phyloP scores from a whole-genome alignment of 2,113 vertebrate genomes.

The Arenaria interpres region DNA sequence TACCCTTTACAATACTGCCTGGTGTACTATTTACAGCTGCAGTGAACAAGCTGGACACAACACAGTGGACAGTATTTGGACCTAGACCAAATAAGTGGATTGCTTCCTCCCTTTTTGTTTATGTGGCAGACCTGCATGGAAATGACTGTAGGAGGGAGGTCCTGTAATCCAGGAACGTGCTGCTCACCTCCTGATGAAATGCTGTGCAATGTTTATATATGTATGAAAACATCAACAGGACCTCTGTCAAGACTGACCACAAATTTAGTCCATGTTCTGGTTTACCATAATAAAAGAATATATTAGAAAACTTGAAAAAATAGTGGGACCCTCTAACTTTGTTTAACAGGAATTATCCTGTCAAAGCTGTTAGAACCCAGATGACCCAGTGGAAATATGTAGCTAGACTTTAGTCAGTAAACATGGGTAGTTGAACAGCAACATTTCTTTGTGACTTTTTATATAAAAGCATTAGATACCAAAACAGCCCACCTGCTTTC shows the following conservation, averaged over 20 bases:
- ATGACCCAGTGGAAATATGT: not conserved
- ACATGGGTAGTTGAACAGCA: not conserved
- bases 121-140: fast-evolving
- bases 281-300: not conserved
- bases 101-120: not conserved
- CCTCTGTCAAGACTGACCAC: not conserved
- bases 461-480: not conserved
- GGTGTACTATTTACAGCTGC: not conserved
- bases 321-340: not conserved
- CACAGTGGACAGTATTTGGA: not conserved
- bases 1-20: not conserved
- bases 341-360: not conserved
- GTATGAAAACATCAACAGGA: not conserved
- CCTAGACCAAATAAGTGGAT: not conserved
- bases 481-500: not conserved
- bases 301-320: not conserved
- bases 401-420: not conserved
- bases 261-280: not conserved
- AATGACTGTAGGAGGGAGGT: not conserved
- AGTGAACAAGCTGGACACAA: not conserved
- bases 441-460: not conserved
- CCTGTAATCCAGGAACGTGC: not conserved
- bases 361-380: not conserved
- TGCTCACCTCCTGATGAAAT: not conserved
- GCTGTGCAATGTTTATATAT: fast-evolving